Evolutionary conservation across 2,113 vertebrate genomes (phyloP).

Genomic region (Ammospiza nelsoni): DNA sequence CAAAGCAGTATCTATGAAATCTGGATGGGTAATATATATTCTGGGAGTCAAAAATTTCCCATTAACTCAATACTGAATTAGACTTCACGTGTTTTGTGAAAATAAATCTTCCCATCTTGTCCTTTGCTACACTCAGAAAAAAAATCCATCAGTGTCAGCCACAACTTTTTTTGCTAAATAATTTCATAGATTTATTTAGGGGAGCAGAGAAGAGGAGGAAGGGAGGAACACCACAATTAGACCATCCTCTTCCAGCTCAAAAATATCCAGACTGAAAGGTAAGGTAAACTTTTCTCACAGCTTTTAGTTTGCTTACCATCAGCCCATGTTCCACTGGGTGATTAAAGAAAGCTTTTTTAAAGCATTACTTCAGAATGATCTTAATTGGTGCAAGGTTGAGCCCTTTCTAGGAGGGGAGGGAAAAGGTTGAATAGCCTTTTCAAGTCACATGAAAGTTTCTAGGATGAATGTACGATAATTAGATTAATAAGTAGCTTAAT

Average conservation of each 20-base stretch:
- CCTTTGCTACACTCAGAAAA: constrained; percentile 53
- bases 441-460: constrained; percentile 99
- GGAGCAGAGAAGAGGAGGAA: constrained; percentile 59
- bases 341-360: constrained; percentile 86
- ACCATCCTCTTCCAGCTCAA: constrained; percentile 68
- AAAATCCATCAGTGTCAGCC: constrained; percentile 12
- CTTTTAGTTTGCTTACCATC: constrained; percentile 77
- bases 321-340: constrained; percentile 78
- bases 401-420: constrained; percentile 84
- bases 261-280: constrained; percentile 73
- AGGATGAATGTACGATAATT: constrained; percentile 98
- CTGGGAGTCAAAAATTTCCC: constrained; percentile 56
- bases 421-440: constrained; percentile 93
- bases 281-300: constrained; percentile 82
- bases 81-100: constrained; percentile 21
- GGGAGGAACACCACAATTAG: constrained; percentile 60
- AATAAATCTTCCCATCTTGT: constrained; percentile 56
- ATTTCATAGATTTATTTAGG: constrained; percentile 64
- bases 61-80: constrained; percentile 50
- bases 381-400: constrained; percentile 93
- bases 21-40: constrained; percentile 47
- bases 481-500: constrained; percentile 99
- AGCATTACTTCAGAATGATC: constrained; percentile 89
- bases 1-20: constrained; percentile 41
- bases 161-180: constrained; percentile 64